Evolutionary conservation across 2,797 vertebrate species (phyloP).

Genomic region (Pangasius macronema): DNA sequence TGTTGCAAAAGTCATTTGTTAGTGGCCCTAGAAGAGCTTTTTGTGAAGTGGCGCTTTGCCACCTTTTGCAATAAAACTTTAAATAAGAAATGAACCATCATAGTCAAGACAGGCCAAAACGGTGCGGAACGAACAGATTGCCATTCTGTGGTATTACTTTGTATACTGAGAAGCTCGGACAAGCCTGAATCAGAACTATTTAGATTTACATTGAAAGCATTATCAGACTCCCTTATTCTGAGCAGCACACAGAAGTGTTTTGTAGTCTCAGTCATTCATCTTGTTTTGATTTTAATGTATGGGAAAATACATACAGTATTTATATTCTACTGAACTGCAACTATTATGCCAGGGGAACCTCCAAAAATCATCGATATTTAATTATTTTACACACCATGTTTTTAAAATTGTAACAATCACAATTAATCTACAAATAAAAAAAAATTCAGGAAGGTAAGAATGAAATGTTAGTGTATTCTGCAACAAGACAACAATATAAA

Average conservation of each 20-base stretch:
- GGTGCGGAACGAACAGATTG: conserved; percentile 70
- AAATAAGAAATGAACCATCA: conserved; percentile 60
- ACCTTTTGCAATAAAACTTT: conserved; percentile 41
- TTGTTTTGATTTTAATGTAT: not conserved
- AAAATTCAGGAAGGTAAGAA: not conserved
- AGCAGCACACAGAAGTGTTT: not conserved
- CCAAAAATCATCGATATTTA: not conserved
- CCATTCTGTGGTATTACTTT: conserved; percentile 72
- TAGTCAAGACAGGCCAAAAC: conserved; percentile 53
- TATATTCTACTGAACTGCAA: not conserved
- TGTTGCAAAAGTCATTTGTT: conserved; percentile 43
- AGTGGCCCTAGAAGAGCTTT: not conserved
- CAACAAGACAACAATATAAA: not conserved
- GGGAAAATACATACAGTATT: not conserved
- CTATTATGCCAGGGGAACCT: not conserved
- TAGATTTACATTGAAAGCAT: not conserved
- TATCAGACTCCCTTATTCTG: not conserved
- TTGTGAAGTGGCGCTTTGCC: conserved; percentile 38
- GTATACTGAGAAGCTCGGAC: conserved; percentile 55
- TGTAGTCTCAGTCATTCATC: not conserved
- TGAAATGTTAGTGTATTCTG: not conserved
- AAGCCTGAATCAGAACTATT: conserved; percentile 65
- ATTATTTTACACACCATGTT: not conserved
- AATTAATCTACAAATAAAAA: not conserved
- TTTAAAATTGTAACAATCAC: not conserved